Conservation (phyloP, 2,113 vertebrate species). For the Myiopsitta monachus region DNA sequence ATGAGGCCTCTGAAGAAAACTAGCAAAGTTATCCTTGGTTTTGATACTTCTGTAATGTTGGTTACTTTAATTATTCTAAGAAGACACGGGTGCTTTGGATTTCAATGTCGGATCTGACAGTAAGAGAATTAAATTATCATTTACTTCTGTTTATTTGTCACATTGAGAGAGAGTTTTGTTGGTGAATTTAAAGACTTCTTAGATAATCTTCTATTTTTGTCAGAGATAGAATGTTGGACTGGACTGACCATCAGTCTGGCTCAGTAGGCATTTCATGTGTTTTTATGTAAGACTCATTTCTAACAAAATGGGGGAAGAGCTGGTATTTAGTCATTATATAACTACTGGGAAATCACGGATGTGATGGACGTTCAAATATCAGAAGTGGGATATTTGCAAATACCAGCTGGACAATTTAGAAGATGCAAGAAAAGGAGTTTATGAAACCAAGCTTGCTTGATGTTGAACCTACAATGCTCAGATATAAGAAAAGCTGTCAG, state of each 20-base stretch:
- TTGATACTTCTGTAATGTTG: not conserved
- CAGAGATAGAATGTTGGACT: not conserved
- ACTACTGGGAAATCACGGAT: not conserved
- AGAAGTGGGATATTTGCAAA: not conserved
- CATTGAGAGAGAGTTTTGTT: not conserved
- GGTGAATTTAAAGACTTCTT: not conserved
- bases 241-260: not conserved
- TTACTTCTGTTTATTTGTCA: not conserved
- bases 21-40: not conserved
- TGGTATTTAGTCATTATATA: not conserved
- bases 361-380: not conserved
- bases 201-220: not conserved
- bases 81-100: not conserved
- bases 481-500: not conserved
- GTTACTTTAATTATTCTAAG: not conserved
- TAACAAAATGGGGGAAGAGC: not conserved
- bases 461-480: not conserved
- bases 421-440: not conserved
- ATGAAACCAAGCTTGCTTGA: not conserved
- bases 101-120: not conserved
- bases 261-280: not conserved
- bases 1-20: not conserved
- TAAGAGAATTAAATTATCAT: not conserved
- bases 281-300: not conserved
- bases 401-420: not conserved